Evolutionary conservation across 1,140 invertebrate genomes (phyloP).

Genomic region (Ooceraea biroi): DNA sequence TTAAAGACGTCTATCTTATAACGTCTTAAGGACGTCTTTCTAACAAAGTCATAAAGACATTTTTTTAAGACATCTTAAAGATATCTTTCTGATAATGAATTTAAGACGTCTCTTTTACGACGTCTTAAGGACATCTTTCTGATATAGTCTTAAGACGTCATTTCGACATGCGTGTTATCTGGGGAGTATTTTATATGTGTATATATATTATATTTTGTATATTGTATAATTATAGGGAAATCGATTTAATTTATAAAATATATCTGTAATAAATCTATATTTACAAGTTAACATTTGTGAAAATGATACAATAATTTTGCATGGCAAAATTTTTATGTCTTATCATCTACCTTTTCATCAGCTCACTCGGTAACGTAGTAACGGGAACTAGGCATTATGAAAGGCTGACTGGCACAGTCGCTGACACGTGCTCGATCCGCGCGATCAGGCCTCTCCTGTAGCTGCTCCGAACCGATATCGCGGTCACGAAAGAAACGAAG

Average conservation of each 20-base stretch:
- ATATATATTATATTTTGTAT: conserved; percentile 6
- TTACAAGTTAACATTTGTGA: not conserved
- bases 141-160: too few relatives aligned
- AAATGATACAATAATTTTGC: too few relatives aligned
- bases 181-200: conserved; percentile 24
- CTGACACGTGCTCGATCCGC: conserved; percentile 36
- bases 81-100: too few relatives aligned
- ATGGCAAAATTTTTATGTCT: too few relatives aligned
- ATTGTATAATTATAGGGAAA: not conserved
- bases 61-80: too few relatives aligned
- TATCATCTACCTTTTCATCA: too few relatives aligned
- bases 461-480: not conserved
- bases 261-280: not conserved
- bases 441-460: not conserved
- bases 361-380: not conserved
- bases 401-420: not conserved
- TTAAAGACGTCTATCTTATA: too few relatives aligned
- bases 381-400: not conserved
- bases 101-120: too few relatives aligned
- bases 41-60: too few relatives aligned
- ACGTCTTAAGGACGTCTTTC: too few relatives aligned
- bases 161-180: too few relatives aligned
- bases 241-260: not conserved
- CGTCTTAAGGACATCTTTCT: too few relatives aligned
- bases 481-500: not conserved